Base-by-base conservation (phyloP, 2,113 vertebrate genomes). In the Riparia riparia region DNA sequence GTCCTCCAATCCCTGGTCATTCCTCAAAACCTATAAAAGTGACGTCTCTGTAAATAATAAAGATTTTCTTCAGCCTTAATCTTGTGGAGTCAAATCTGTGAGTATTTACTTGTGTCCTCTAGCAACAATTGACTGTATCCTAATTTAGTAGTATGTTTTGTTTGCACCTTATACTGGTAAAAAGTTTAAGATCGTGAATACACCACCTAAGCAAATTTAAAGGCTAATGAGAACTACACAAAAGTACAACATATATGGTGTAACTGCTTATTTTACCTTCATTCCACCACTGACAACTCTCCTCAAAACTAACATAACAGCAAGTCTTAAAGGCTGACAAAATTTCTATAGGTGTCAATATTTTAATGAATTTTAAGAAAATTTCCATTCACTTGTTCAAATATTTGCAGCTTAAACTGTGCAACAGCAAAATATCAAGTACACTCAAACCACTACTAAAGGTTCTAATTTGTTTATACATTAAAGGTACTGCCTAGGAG, bases 221-320 rank as follows among this genome's bases (percentile, higher is more conserved):
- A 85, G 16, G 15, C 41, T 49, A 85, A 53, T n/a, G 14, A 58
- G 32, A 91, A 54, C 2, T 17, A 79, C n/a, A 28, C 3, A 17
- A 2, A 28, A n/a, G 31, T 47, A 44, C 5, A 42, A 53, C 0
- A 0, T 14, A 20, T 7, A 20, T 25, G 15, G 14, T 69, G 15
- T 3, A 82, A 73, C 22, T 29, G 14, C 26, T 57, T 32, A n/a
- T 50, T 70, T 83, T 11, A 28, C 44, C 10, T 78, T 31, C 47
- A 57, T 66, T 77, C 24, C 11, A 47, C 22, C 26, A 53, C 6
- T 61, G 22, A n/a, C 29, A 84, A 70, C 26, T 53, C 25, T 57
- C 26, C 34, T 32, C 34, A n/a, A 72, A 63, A 24, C 20, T 32
- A 90, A 68, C 3, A 1, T 5, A 53, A 49, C 14, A 49, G 44